Conservation (phyloP, 2,888 invertebrate genomes). For the Poecilobothrus nobilitatus region DNA sequence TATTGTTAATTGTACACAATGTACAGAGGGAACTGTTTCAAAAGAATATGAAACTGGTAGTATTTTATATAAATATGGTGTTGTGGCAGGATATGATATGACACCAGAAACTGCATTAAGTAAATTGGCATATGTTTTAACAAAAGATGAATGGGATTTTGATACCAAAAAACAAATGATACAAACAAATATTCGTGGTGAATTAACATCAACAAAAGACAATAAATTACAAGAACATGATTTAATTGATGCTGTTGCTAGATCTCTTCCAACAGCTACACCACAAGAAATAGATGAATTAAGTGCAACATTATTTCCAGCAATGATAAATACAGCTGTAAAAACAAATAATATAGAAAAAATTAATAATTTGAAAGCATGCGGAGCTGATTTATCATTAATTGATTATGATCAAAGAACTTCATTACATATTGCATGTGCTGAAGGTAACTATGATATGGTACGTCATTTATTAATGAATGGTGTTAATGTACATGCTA, state of each 20-base stretch:
- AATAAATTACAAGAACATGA: slow-evolving; percentile 45
- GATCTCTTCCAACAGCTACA: slow-evolving; percentile 49
- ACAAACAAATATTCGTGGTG: slow-evolving; percentile 69
- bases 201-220: slow-evolving; percentile 51
- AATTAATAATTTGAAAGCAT: slow-evolving; percentile 42
- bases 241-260: slow-evolving; percentile 53
- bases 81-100: slow-evolving; percentile 42
- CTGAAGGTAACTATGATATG: slow-evolving; percentile 57
- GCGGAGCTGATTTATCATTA: slow-evolving; percentile 64
- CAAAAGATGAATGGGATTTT: slow-evolving; percentile 60
- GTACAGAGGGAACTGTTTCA: slow-evolving; percentile 70
- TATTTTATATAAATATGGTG: slow-evolving; percentile 41
- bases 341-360: slow-evolving; percentile 47
- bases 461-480: slow-evolving; percentile 65
- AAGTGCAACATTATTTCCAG: slow-evolving; percentile 56
- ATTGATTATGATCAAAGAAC: slow-evolving; percentile 68
- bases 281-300: slow-evolving; percentile 49
- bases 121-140: slow-evolving; percentile 82
- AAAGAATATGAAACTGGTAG: slow-evolving; percentile 78
- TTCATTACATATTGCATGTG: slow-evolving; percentile 71
- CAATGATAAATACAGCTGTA: slow-evolving; percentile 59
- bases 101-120: slow-evolving; percentile 90
- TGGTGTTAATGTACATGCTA: slow-evolving; percentile 75
- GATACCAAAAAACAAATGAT: slow-evolving; percentile 64
- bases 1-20: slow-evolving; percentile 88